Conservation (phyloP, 2,797 vertebrate genomes). For the Mionectes olivaceus region DNA sequence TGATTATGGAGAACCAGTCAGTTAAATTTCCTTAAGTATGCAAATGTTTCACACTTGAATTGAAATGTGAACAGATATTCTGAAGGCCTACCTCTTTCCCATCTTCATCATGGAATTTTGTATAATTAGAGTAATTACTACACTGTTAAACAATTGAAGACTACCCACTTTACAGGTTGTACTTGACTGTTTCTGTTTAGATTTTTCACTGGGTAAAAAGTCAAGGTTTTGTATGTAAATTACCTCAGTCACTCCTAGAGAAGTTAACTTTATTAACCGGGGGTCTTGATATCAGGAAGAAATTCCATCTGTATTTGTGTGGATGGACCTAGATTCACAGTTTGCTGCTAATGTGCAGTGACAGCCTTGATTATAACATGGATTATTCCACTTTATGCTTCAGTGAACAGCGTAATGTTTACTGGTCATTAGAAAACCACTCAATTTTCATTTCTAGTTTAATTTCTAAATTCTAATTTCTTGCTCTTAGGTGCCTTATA, state of each 20-base stretch:
- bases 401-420: constrained; percentile 22
- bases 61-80: not conserved
- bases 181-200: not conserved
- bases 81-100: not conserved
- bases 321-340: not conserved
- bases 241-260: not conserved
- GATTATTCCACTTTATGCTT: constrained; percentile 51
- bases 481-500: not conserved
- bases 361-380: constrained; percentile 40
- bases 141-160: not conserved
- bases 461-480: not conserved
- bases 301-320: not conserved
- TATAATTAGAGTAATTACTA: not conserved
- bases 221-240: not conserved
- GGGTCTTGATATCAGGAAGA: not conserved
- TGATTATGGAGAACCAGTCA: not conserved
- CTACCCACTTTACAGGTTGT: not conserved
- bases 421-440: constrained; percentile 34
- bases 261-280: not conserved
- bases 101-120: not conserved
- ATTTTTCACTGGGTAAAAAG: not conserved
- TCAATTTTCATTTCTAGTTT: constrained; percentile 19
- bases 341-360: constrained; percentile 30
- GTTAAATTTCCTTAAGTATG: not conserved
- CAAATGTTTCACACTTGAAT: not conserved